Evolutionary conservation across 2,113 vertebrate species (phyloP).

Genomic region (Fulmarus glacialis): DNA sequence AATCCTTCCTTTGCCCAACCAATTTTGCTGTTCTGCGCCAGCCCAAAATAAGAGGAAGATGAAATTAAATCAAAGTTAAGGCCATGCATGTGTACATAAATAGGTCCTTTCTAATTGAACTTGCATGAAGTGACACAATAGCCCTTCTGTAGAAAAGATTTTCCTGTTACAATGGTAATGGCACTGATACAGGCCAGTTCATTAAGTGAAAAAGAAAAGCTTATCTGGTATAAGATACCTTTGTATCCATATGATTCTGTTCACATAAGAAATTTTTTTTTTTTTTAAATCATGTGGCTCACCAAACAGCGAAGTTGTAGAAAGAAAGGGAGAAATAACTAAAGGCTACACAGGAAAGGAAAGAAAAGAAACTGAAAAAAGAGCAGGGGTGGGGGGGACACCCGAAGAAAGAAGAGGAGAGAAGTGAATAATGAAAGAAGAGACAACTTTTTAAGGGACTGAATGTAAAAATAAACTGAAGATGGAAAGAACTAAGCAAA

Average conservation of each 20-base stretch:
- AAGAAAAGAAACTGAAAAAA: neutral
- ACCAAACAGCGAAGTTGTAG: neutral
- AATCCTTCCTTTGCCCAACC: neutral
- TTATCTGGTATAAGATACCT: neutral
- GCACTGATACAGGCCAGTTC: neutral
- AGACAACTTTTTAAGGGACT: neutral
- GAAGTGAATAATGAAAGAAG: neutral
- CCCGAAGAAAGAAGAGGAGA: neutral
- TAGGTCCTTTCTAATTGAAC: neutral
- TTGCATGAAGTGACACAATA: neutral
- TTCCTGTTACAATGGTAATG: neutral
- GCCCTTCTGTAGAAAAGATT: neutral
- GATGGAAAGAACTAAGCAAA: neutral
- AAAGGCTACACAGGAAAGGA: neutral
- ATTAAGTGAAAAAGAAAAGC: neutral
- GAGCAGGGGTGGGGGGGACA: fast-evolving
- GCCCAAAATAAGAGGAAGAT: neutral
- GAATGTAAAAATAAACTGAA: neutral
- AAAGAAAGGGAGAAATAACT: neutral
- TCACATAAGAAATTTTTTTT: neutral
- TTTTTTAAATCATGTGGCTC: neutral
- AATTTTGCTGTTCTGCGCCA: neutral
- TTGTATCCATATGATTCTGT: neutral
- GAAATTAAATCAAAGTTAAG: neutral
- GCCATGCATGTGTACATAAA: neutral